Conservation (phyloP, 2,888 invertebrate genomes). For the Barypeithes pellucidus region DNA sequence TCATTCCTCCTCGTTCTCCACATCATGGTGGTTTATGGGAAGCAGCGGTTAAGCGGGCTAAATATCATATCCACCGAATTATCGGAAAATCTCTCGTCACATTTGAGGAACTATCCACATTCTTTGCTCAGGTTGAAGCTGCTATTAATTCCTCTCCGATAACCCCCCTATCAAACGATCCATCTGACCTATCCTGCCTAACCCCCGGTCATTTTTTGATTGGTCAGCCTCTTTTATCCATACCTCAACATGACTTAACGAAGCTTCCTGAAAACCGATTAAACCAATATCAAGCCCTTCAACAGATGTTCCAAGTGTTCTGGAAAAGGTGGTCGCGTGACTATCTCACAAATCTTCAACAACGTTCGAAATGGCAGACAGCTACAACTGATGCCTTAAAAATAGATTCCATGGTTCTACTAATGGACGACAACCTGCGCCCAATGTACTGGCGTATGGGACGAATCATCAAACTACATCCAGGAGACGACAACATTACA, state of each 20-base stretch:
- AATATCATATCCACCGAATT: constrained; percentile 58
- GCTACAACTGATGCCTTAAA: constrained; percentile 2
- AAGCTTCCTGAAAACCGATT: constrained; percentile 31
- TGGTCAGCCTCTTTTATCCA: constrained; percentile 34
- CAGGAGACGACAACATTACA: constrained; percentile 45
- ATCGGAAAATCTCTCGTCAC: constrained; percentile 55
- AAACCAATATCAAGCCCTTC: constrained; percentile 37
- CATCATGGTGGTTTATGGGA: constrained; percentile 63
- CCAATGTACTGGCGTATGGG: constrained; percentile 46
- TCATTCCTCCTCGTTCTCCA: constrained; percentile 59
- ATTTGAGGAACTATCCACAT: constrained; percentile 57
- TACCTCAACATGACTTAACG: constrained; percentile 42
- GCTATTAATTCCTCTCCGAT: constrained; percentile 54
- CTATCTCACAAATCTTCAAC: constrained; percentile 43
- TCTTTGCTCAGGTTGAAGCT: constrained; percentile 45
- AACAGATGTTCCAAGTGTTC: constrained; percentile 47
- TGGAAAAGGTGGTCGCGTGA: constrained; percentile 49
- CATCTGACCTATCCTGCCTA: constrained; percentile 32
- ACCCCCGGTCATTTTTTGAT: constrained; percentile 56
- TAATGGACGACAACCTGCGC: constrained; percentile 48
- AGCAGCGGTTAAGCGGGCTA: constrained; percentile 58
- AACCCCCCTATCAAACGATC: constrained; percentile 48
- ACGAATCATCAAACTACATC: constrained; percentile 42
- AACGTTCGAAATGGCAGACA: constrained; percentile 36
- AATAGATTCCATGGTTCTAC: constrained; percentile 35